Base-by-base conservation (phyloP, 1,140 invertebrate genomes). In the Fopius arisanus region DNA sequence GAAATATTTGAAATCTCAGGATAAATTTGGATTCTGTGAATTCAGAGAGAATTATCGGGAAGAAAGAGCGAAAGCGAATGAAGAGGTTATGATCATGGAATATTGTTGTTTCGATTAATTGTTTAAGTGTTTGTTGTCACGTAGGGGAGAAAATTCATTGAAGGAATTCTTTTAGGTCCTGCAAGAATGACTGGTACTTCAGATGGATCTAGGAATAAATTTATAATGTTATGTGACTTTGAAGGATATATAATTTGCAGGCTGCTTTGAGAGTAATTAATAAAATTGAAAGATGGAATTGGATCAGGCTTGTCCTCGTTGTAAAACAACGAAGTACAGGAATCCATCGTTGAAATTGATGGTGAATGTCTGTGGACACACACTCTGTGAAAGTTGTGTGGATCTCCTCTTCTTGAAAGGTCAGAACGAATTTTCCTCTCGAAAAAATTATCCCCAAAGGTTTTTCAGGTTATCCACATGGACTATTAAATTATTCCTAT, bases 281-380 rank as follows among this genome's bases (percentile, higher is more conserved):
- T 43, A 41, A 29, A 54, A 16, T 41, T 40, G 43, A 68, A 31
- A 63, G 54, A 95, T 96, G 94, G 94, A 96, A 9, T 48, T 48
- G 76, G 96, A 97, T 80, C 93, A 96, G 87, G 94, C 93, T 14
- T 99, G 98, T 89, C 98, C 98, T 75, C 91, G 96, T 85, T 99
- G 98, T 89, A 98, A 98, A 90, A 98, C 97, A 28, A 98, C 96
- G 59, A 99, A 99, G 90, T 99, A 98, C 84, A 92, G 97, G 88
- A 99, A 99, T 90, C 97, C 97, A 28, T 96, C 95, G 0, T 87
- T 99, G 37, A 98, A 98, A 86, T 91, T 99, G 88, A 95, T 99
- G 95, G 97, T 99, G 67, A 99, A 99, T 87, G 92, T 97, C 63
- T 99, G 98, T 89, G 98, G 98, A 5, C 98, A 99, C 89, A 94